phyloP scores from a whole-genome alignment of 2,113 vertebrate species.

The Sebastes schlegelii region DNA sequence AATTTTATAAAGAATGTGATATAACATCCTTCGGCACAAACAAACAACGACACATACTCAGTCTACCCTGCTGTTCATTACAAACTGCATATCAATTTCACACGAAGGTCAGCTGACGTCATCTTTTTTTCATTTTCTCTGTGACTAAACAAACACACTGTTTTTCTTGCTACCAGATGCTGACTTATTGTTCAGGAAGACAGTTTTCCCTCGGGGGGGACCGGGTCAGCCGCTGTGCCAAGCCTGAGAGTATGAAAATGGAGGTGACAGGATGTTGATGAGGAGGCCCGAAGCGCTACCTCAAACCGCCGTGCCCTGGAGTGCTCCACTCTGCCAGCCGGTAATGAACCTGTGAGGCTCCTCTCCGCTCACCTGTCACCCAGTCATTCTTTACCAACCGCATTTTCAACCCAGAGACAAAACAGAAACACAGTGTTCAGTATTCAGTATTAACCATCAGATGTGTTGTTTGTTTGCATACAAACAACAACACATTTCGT shows the following conservation, averaged over 20 bases:
- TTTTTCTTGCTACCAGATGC: conserved; percentile 32
- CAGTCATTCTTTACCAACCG: conserved; percentile 42
- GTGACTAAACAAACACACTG: conserved; percentile 21
- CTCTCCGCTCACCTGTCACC: conserved; percentile 65
- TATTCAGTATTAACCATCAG: conserved; percentile 33
- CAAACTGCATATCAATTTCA: conserved; percentile 17
- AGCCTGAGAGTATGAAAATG: conserved; percentile 57
- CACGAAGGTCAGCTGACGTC: conserved; percentile 23
- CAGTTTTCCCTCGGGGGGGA: conserved; percentile 15
- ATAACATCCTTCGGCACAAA: conserved; percentile 5
- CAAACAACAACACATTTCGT: conserved; percentile 28
- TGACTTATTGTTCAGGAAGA: conserved; percentile 56
- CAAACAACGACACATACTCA: neutral
- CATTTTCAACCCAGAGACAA: conserved; percentile 19
- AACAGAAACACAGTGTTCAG: conserved; percentile 32
- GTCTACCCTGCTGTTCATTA: neutral
- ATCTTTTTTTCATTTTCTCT: conserved; percentile 31
- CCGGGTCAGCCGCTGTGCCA: conserved; percentile 53
- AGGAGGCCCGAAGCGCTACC: conserved; percentile 67
- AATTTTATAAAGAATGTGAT: neutral
- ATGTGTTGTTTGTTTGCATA: conserved; percentile 41
- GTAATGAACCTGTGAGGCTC: conserved; percentile 70
- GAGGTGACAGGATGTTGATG: conserved; percentile 78
- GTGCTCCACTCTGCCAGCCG: conserved; percentile 57
- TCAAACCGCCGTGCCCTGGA: conserved; percentile 59